A percentile compares a stretch with the other conserved stretches of the same genome.
phyloP scores from a whole-genome alignment of 2,888 invertebrate genomes.

The Papilio protenor region DNA sequence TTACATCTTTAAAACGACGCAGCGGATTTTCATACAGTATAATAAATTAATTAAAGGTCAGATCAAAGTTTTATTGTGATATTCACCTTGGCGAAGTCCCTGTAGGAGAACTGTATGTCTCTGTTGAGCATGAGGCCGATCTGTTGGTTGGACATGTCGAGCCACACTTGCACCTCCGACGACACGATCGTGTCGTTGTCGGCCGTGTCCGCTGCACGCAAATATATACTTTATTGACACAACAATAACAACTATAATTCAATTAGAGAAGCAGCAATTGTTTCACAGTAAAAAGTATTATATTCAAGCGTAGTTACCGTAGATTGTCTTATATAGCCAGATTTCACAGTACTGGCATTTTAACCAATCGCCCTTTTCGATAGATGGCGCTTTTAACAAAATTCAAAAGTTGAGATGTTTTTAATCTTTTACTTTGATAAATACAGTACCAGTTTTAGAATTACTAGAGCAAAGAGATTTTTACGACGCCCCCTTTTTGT shows the following conservation, averaged over 20 bases:
- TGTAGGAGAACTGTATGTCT: conserved; percentile 93
- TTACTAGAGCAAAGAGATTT: no score
- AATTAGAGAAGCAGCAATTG: no score
- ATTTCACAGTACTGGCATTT: background rate
- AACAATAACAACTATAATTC: background rate
- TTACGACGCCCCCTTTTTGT: no score
- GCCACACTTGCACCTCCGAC: conserved; percentile 94
- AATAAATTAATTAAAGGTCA: no score
- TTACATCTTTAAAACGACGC: no score
- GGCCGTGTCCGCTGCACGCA: conserved; percentile 86
- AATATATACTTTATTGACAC: background rate
- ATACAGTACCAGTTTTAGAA: no score
- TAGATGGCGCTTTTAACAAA: background rate
- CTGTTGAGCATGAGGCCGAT: conserved; percentile 95
- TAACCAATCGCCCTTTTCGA: background rate
- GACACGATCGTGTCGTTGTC: conserved; percentile 94
- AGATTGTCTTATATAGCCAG: background rate
- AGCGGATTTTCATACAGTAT: no score
- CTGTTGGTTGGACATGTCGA: conserved; percentile 98
- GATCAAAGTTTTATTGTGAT: no score
- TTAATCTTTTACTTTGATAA: no score
- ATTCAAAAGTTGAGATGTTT: background rate
- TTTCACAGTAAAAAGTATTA: background rate
- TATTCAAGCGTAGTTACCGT: background rate
- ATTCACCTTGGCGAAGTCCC: conserved; percentile 89